Evolutionary conservation across 1,140 invertebrate genomes (phyloP), one percentile per base, ranked within the genome.

Genomic region (Drosophila repletoides): DNA sequence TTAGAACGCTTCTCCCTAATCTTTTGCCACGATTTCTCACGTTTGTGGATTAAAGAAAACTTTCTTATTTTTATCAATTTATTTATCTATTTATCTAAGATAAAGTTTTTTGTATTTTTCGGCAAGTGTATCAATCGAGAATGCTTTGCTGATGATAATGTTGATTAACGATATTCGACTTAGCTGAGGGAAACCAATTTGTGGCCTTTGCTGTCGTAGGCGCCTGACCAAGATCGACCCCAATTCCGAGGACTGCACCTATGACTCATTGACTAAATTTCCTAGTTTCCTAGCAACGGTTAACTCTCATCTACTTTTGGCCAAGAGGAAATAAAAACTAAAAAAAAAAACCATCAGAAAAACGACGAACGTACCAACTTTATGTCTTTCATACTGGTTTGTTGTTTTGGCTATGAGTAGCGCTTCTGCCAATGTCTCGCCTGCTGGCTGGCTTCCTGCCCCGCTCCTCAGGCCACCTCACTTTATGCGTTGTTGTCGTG

Each of bases 211-310:
- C 24, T 41, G 22, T 12, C 22, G 6, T 41, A 24, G 46, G 45
- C 34, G 48, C 48, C 38, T 21, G 15, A 6, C 24, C 2, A 21
- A 3, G 38, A 12, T 2, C 36, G 63, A 60, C 55, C 49, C 33
- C 24, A 41, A 64, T 69, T 14, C 9, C 19, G 31, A 53, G 65
- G 48, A 63, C 29, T n/a, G n/a, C n/a, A n/a, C n/a, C n/a, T 22
- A 59, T 84, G 79, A 79, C 26, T 83, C 79, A 83, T 14, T 70
- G 67, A n/a, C n/a, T n/a, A n/a, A n/a, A n/a, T n/a, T n/a, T n/a
- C n/a, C n/a, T 40, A 51, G 26, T 24, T 46, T 69, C 49, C 59
- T 63, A 52, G 33, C 14, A 53, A 53, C 33, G 28, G 12, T 26
- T 29, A 26, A 17, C 33, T 14, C 36, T n/a, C 17, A 17, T 63